A percentile compares a stretch with the other conserved stretches of the same genome.
These are phyloP conservation scores for Luperina nickerlii DNA, from an alignment of 2,888 invertebrate species.

Conservation along the genomic window DNA sequence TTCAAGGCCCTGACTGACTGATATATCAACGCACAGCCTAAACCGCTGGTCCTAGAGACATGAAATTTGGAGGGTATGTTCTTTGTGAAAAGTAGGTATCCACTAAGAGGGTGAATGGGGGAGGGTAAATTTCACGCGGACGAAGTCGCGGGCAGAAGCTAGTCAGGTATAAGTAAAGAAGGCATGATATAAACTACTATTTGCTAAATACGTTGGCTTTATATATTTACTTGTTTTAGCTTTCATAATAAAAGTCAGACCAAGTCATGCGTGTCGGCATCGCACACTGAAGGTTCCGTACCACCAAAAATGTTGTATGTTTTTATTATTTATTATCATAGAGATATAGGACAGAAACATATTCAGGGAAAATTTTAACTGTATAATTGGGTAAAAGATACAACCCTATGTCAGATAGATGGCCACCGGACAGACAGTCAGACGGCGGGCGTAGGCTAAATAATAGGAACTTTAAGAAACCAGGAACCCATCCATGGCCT, in stretches of 20 bases:
- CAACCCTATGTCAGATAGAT: neutral
- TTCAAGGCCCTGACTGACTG: no score
- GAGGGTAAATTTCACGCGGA: no score
- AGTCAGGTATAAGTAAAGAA: neutral
- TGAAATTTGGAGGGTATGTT: no score
- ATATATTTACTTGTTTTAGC: neutral
- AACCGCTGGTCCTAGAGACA: no score
- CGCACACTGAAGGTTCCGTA: neutral
- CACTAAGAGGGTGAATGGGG: no score
- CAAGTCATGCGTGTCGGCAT: neutral
- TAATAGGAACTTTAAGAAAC: neutral
- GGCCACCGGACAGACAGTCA: no score
- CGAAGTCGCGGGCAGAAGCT: no score
- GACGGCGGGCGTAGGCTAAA: no score
- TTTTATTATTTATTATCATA: neutral
- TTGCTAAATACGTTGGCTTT: neutral
- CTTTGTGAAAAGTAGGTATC: no score
- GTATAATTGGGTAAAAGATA: neutral
- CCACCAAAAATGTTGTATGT: neutral
- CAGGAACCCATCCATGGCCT: neutral
- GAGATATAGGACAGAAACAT: neutral
- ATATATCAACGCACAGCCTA: no score
- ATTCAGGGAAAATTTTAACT: neutral
- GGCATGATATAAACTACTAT: neutral
- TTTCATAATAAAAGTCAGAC: neutral